These are phyloP conservation scores for Nyctibius grandis DNA, from an alignment of 2,797 vertebrate genomes.

Conservation along the genomic window DNA sequence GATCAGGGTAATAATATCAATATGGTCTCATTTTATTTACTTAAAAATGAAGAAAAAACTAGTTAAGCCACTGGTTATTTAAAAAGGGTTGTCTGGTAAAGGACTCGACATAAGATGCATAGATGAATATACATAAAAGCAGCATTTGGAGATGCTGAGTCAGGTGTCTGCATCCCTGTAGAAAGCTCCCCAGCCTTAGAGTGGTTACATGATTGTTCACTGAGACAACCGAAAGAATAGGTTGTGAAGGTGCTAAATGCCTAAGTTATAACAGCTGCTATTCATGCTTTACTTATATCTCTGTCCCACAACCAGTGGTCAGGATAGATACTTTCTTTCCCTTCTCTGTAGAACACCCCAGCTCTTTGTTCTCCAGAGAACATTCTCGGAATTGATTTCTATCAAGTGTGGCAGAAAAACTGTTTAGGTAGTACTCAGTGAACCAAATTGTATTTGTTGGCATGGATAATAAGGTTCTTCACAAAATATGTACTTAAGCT, in stretches of 20 bases:
- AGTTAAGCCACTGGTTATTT: not conserved
- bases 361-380: not conserved
- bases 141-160: not conserved
- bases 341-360: not conserved
- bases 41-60: not conserved
- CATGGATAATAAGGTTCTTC: not conserved
- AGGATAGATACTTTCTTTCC: not conserved
- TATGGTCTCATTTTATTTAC: not conserved
- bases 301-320: not conserved
- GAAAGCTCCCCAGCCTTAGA: not conserved
- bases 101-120: not conserved
- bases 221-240: not conserved
- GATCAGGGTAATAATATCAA: not conserved
- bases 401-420: not conserved
- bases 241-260: not conserved
- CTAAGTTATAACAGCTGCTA: not conserved
- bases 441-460: not conserved
- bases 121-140: not conserved
- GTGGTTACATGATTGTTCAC: not conserved
- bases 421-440: not conserved
- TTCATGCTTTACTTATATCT: not conserved
- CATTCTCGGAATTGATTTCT: not conserved
- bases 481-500: not conserved
- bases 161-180: not conserved
- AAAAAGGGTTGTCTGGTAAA: not conserved